phyloP scores from a whole-genome alignment of 2,888 invertebrate genomes.

The Agrotis puta region DNA sequence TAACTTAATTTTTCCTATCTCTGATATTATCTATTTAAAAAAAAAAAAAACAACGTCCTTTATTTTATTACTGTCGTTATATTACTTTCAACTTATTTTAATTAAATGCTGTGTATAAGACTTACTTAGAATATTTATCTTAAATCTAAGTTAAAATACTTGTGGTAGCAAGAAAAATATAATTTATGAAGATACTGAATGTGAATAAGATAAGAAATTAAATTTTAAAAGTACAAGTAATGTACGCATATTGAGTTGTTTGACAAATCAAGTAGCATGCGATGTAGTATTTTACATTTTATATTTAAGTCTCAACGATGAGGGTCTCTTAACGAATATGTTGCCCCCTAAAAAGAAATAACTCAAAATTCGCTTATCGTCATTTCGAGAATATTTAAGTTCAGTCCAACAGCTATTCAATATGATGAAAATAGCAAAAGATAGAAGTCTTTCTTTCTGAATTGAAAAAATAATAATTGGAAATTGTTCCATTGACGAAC shows the following conservation, averaged over 20 bases:
- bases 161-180: slow-evolving; percentile 38
- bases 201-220: slow-evolving; percentile 32
- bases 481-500: too few species aligned
- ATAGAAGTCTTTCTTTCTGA: too few species aligned
- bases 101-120: slow-evolving; percentile 19
- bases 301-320: slow-evolving; percentile 13
- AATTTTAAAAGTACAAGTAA: slow-evolving; percentile 60
- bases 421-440: too few species aligned
- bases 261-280: slow-evolving; percentile 41
- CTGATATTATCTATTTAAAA: slow-evolving; percentile 4
- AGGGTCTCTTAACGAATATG: slow-evolving; percentile 10
- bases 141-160: slow-evolving; percentile 13
- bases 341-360: too few species aligned
- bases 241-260: slow-evolving; percentile 55
- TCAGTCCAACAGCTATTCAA: too few species aligned
- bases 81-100: slow-evolving; percentile 10
- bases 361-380: too few species aligned
- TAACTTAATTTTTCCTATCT: slow-evolving; percentile 1
- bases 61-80: slow-evolving; percentile 2
- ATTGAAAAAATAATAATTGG: too few species aligned
- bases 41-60: background rate
- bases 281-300: slow-evolving; percentile 21
- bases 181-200: slow-evolving; percentile 15
- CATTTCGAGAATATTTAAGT: too few species aligned
- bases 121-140: slow-evolving; percentile 12